These are phyloP conservation scores for Dorcus parallelipipedus DNA, from an alignment of 2,888 invertebrate species.

Conservation along the genomic window DNA sequence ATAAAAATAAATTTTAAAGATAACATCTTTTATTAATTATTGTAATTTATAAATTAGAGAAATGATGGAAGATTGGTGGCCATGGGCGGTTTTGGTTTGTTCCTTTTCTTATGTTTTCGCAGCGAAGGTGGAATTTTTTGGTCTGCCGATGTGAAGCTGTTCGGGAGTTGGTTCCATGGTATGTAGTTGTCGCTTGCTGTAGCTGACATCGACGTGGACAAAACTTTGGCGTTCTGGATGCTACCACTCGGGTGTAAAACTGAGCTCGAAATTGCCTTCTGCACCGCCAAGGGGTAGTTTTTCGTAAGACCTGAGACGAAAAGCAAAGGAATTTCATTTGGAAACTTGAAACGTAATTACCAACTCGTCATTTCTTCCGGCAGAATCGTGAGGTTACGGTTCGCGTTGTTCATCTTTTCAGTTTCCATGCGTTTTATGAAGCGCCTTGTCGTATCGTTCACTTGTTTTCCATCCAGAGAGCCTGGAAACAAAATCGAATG, in stretches of 20 bases:
- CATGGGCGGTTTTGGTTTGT: background rate
- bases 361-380: conserved; percentile 34
- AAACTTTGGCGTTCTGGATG: background rate
- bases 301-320: conserved; percentile 37
- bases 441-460: conserved; percentile 57
- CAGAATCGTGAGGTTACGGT: conserved; percentile 27
- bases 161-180: conserved; percentile 15
- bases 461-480: conserved; percentile 57
- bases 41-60: no score
- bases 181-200: conserved; percentile 12
- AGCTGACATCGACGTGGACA: background rate
- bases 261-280: conserved; percentile 43
- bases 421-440: conserved; percentile 64
- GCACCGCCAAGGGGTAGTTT: conserved; percentile 39
- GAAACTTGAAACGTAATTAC: background rate
- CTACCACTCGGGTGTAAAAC: conserved; percentile 29
- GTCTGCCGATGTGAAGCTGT: background rate
- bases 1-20: no score
- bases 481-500: conserved; percentile 44
- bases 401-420: conserved; percentile 42
- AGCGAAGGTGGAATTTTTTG: conserved; percentile 1
- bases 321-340: background rate
- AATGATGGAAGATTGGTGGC: background rate
- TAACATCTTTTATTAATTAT: no score
- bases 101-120: conserved; percentile 8